Percentiles rank a stretch among this genome's conserved stretches.
phyloP scores from a whole-genome alignment of 2,797 vertebrate species.

The Amblyraja radiata region DNA sequence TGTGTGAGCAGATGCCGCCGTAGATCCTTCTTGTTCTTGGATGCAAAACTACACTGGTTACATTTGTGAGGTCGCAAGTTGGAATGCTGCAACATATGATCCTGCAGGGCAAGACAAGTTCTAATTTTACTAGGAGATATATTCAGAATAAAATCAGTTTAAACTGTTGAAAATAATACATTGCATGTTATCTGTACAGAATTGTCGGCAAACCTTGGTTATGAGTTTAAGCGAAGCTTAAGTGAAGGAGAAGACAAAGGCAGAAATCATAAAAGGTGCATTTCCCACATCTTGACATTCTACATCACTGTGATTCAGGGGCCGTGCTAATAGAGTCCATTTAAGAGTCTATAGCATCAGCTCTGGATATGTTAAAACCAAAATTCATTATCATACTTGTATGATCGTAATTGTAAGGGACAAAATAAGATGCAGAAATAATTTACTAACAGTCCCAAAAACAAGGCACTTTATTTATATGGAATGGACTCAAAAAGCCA shows the following conservation, averaged over 20 bases:
- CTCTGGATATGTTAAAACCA: neutral
- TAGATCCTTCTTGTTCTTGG: slow-evolving; percentile 97
- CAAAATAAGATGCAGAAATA: too few relatives aligned
- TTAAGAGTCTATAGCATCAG: neutral
- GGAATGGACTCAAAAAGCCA: too few relatives aligned
- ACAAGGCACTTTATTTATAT: too few relatives aligned
- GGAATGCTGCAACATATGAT: slow-evolving; percentile 82
- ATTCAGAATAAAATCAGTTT: neutral
- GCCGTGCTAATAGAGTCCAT: neutral
- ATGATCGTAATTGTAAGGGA: neutral
- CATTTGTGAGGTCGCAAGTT: slow-evolving; percentile 92
- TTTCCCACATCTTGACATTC: neutral
- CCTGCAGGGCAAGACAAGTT: slow-evolving; percentile 50
- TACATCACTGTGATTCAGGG: neutral
- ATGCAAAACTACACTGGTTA: slow-evolving; percentile 88
- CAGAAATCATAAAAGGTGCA: neutral
- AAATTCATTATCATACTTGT: too few relatives aligned
- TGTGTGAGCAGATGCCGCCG: slow-evolving; percentile 90
- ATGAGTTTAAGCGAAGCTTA: too few relatives aligned
- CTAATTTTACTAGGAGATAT: neutral
- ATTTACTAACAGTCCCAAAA: too few relatives aligned
- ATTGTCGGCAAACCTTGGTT: neutral
- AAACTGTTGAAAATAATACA: neutral
- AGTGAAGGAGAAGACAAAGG: neutral
- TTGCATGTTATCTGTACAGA: neutral